Percentiles rank a stretch among this genome's conserved stretches.
Conservation (phyloP, 2,113 vertebrate genomes). For the Pandion haliaetus region DNA sequence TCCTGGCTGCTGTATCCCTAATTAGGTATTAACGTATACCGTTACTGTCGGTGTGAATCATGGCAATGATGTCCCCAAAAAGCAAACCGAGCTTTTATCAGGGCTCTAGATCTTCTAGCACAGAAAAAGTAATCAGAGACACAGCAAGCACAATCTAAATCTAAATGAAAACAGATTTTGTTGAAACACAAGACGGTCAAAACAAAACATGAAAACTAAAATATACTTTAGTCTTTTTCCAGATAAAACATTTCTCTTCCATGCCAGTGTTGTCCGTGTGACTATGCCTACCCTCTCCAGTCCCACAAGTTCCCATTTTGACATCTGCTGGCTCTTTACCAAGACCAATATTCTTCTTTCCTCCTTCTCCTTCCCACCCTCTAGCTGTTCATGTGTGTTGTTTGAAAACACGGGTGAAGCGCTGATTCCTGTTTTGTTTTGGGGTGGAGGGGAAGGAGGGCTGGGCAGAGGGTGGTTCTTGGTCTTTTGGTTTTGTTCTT, state of each 20-base stretch:
- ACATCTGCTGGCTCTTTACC: neutral
- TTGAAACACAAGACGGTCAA: neutral
- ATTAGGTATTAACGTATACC: neutral
- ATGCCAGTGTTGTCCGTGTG: neutral
- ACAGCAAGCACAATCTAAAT: neutral
- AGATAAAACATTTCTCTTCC: neutral
- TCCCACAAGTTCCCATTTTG: neutral
- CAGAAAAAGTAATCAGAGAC: neutral
- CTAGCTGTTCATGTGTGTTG: neutral
- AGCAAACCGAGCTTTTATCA: neutral
- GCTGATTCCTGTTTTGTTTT: neutral
- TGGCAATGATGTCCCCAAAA: neutral
- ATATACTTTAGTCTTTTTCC: neutral
- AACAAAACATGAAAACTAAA: neutral
- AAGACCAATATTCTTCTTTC: neutral
- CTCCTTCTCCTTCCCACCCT: neutral
- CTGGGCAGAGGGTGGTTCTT: neutral
- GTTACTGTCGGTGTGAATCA: neutral
- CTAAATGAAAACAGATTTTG: neutral
- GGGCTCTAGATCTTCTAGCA: neutral
- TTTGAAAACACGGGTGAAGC: neutral
- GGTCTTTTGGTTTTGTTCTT: neutral
- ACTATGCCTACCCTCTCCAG: neutral
- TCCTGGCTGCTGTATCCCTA: neutral
- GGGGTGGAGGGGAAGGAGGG: neutral